A percentile compares a stretch with the other conserved stretches of the same genome.
These are phyloP conservation scores for Vicugna pacos DNA, from an alignment of 2,113 vertebrate species.

Conservation along the genomic window DNA sequence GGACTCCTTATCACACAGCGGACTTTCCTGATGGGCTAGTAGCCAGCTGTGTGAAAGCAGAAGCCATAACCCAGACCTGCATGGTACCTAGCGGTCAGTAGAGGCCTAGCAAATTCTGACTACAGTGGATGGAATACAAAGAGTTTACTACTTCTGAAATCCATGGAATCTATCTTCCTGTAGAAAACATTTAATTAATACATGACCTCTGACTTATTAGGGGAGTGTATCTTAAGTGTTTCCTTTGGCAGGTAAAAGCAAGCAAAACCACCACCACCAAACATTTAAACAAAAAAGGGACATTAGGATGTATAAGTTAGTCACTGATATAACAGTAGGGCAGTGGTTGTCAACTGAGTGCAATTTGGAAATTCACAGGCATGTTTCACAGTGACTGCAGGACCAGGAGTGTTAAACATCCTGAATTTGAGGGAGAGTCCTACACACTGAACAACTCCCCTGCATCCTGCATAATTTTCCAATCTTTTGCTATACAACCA, in stretches of 20 bases:
- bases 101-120: background rate
- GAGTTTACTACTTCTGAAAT: background rate
- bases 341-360: background rate
- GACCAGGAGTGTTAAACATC: background rate
- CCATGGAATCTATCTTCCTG: background rate
- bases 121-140: background rate
- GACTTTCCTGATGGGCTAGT: background rate
- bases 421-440: background rate
- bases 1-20: background rate
- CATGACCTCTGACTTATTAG: background rate
- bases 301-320: background rate
- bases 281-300: background rate
- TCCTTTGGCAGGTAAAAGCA: background rate
- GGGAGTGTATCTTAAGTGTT: background rate
- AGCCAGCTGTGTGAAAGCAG: background rate
- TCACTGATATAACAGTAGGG: background rate
- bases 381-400: background rate
- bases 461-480: background rate
- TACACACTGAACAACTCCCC: background rate
- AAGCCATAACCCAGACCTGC: background rate
- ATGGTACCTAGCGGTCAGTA: background rate
- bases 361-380: background rate
- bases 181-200: slow-evolving; percentile 3
- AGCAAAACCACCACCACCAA: background rate
- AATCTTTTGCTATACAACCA: background rate